phyloP scores from a whole-genome alignment of 2,888 invertebrate genomes.

The Mesorhabditis sp. region DNA sequence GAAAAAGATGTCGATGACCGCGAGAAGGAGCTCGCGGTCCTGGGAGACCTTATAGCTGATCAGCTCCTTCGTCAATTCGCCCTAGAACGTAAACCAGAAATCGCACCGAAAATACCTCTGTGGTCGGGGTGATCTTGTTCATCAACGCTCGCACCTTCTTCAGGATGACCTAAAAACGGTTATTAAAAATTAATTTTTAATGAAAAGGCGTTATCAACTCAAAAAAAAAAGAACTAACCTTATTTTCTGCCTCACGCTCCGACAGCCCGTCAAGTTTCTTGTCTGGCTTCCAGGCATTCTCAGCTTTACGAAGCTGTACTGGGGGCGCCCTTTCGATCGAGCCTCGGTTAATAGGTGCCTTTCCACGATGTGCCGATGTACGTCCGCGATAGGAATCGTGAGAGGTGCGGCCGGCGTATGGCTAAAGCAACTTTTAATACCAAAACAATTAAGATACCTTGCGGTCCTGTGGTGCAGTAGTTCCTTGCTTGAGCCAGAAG shows the following conservation, averaged over 20 bases:
- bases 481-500: not conserved
- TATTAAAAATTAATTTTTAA: not conserved
- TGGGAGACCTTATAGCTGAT: constrained; percentile 28
- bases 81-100: constrained; percentile 12
- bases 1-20: constrained; percentile 39
- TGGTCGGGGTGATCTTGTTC: constrained; percentile 51
- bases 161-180: constrained; percentile 22
- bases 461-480: not conserved
- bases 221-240: not conserved
- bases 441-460: not conserved
- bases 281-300: constrained; percentile 46
- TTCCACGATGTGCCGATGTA: constrained; percentile 20
- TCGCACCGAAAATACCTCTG: constrained; percentile 11
- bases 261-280: constrained; percentile 12
- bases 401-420: not conserved
- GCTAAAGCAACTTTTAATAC: not conserved
- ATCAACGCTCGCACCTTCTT: constrained; percentile 43
- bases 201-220: no score
- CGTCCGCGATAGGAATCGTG: constrained; percentile 18
- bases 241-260: not conserved
- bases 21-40: not conserved
- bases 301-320: constrained; percentile 24
- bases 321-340: constrained; percentile 23
- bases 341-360: constrained; percentile 18
- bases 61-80: constrained; percentile 34